A percentile compares a stretch with the other conserved stretches of the same genome.
phyloP scores from a whole-genome alignment of 2,113 vertebrate genomes.

The Emydura subglobosa region DNA sequence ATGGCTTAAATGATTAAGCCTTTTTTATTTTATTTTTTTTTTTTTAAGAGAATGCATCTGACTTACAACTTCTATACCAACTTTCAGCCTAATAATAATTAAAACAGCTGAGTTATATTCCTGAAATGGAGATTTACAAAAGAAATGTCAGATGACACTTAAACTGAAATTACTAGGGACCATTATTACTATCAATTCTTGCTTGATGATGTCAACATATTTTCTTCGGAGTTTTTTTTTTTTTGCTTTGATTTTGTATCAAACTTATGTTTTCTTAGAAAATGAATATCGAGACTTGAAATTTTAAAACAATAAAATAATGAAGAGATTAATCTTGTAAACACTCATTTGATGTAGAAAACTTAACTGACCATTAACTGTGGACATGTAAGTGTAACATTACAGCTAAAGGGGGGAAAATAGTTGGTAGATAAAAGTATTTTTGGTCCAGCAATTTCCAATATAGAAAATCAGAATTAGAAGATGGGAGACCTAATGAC shows the following conservation, averaged over 20 bases:
- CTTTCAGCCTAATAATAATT: neutral
- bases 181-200: neutral
- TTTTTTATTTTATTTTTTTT: neutral
- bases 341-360: neutral
- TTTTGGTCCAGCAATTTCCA: constrained; percentile 22
- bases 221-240: no score
- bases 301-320: neutral
- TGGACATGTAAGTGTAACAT: neutral
- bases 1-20: neutral
- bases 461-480: neutral
- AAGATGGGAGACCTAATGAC: neutral
- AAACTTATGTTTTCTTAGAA: neutral
- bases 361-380: neutral
- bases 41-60: neutral
- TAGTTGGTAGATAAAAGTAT: neutral
- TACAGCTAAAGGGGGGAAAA: neutral
- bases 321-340: neutral
- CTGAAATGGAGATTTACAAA: neutral
- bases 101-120: neutral
- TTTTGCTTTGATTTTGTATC: neutral
- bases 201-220: neutral
- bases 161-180: neutral
- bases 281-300: neutral
- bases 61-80: neutral
- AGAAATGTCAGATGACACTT: neutral